phyloP scores from a whole-genome alignment of 2,797 vertebrate species.

The Enteromius trimaculatus region DNA sequence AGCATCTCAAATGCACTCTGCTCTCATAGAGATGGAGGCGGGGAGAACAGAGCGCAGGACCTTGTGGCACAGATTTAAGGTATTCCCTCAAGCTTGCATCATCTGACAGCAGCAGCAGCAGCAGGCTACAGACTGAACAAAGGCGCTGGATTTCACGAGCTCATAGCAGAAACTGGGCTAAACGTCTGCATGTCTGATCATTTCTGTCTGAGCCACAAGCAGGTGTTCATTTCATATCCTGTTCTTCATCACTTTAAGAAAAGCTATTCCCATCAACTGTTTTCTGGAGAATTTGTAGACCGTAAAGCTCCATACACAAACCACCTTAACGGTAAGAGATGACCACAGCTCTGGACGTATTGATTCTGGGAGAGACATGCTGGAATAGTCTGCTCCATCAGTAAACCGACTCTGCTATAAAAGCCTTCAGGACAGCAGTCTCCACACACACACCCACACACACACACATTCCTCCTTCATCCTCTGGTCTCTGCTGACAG shows the following conservation, averaged over 20 bases:
- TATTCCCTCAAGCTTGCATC: constrained; percentile 59
- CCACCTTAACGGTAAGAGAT: constrained; percentile 60
- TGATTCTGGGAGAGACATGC: constrained; percentile 57
- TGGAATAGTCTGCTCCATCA: constrained; percentile 57
- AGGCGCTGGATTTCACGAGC: neutral
- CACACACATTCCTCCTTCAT: neutral
- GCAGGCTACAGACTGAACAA: constrained; percentile 25
- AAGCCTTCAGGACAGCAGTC: constrained; percentile 28
- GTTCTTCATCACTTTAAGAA: neutral
- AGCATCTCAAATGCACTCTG: constrained; percentile 54
- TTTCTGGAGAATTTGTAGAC: neutral
- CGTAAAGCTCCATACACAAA: constrained; percentile 32
- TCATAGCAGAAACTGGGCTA: neutral
- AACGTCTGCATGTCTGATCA: neutral
- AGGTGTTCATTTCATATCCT: neutral
- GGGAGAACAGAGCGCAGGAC: constrained; percentile 35
- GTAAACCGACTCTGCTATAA: constrained; percentile 50
- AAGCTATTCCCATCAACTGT: neutral
- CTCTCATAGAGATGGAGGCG: constrained; percentile 58
- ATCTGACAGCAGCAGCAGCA: constrained; percentile 39
- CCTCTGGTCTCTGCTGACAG: neutral
- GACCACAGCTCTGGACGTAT: constrained; percentile 52
- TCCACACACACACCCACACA: neutral
- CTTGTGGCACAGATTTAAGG: constrained; percentile 62
- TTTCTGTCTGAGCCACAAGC: neutral